Evolutionary conservation across 2,113 vertebrate species (phyloP).

Genomic region (Oryzias melastigma): DNA sequence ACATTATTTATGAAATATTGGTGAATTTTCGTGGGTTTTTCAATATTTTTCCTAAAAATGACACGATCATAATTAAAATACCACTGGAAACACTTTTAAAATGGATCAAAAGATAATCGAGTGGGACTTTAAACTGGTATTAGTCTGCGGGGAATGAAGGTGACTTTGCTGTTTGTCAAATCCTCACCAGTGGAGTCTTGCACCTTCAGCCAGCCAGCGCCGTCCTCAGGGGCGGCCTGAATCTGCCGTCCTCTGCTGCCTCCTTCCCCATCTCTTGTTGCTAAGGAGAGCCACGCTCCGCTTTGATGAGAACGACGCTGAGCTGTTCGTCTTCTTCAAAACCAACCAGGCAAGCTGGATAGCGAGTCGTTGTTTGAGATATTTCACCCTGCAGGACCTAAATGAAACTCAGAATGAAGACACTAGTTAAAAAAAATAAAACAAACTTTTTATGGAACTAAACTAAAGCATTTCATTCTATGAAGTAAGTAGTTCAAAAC

Average conservation of each 20-base stretch:
- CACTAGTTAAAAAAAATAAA: too few species aligned
- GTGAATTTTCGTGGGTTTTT: too few species aligned
- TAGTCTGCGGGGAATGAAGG: constrained; percentile 28
- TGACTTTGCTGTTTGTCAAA: constrained; percentile 32
- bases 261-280: constrained; percentile 39
- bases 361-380: constrained; percentile 21
- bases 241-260: constrained; percentile 19
- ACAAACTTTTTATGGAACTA: neutral
- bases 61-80: too few species aligned
- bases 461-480: constrained; percentile 9
- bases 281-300: constrained; percentile 46
- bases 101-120: too few species aligned
- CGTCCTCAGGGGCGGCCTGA: constrained; percentile 22
- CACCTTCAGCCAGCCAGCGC: constrained; percentile 7
- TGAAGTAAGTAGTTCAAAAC: constrained; percentile 17
- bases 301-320: constrained; percentile 4
- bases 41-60: too few species aligned
- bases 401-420: neutral
- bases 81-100: too few species aligned
- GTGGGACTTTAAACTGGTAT: constrained; percentile 13
- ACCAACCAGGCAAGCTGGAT: constrained; percentile 20
- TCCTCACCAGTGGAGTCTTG: constrained; percentile 11
- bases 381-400: neutral
- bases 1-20: too few species aligned
- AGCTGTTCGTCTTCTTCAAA: constrained; percentile 23